Evolutionary conservation across 2,113 vertebrate genomes (phyloP), one percentile per base, ranked within the genome.

Genomic region (Notechis scutatus): DNA sequence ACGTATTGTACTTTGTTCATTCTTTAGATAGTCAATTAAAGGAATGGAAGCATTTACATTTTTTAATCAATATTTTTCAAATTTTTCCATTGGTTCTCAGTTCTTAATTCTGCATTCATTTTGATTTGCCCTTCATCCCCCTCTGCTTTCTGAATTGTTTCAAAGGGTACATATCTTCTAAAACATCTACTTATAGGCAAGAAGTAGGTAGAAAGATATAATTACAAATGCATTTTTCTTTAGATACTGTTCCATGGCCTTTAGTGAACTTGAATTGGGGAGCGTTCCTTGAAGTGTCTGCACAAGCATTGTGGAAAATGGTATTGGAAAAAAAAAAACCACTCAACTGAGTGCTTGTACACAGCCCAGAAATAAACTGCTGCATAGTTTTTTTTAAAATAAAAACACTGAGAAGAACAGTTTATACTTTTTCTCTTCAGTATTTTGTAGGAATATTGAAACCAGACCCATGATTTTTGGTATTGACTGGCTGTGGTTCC

Each of bases 1-100:
- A 93, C 50, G 20, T 24, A 21, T 2, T 85, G 26, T 24, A 42
- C 21, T 81, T 85, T 18, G 26, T 85, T 93, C 55, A 50, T 88
- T 90, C 42, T 90, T 85, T 93, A 88, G 45, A 90, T 74, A 59
- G 52, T 55, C 23, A 81, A 23, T 56, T 93, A 50, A 57, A 90
- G 61, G 9, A 85, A 55, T 5, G 34, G 54, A 86, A 85, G 29
- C n/a, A n/a, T 81, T 85, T 81, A 3, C n/a, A 34, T 90, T 89
- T 81, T 42, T 42, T 74, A 90, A 15, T 90, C 39, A 59, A 59
- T 85, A 85, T 90, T 90, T 89, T 85, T 59, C 42, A 56, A 18
- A 50, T 1, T 4, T 10, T 20, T 81, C 15, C 34, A 81, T 81
- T 39, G 56, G 42, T 18, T 24, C 45, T 90, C 92, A 92, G 4